Base-by-base conservation (phyloP, 2,113 vertebrate species). In the Phalacrocorax aristotelis region DNA sequence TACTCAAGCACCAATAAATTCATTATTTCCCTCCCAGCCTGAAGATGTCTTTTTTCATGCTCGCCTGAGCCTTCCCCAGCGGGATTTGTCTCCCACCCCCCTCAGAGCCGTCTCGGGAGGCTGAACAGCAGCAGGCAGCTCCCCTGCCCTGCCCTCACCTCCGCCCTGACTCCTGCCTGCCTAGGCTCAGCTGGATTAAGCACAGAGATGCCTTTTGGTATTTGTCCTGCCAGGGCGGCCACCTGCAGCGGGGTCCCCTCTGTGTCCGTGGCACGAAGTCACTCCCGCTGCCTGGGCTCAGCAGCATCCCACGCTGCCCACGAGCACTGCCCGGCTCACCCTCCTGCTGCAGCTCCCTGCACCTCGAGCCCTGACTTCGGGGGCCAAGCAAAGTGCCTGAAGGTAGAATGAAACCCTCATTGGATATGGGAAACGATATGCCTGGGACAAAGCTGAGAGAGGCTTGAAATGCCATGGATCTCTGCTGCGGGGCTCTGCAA, bases 81-180 rank as follows among this genome's bases (percentile, higher is more conserved):
- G 1, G 49, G 70, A 64, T 81, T 87, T 65, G 32, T 19, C 69
- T 40, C 69, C 38, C 57, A 52, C 8, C 49, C 27, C 34, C 16
- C 44, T 57, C 4, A 0, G 48, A 38, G 68, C 30, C 1, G 0
- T 10, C 46, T 54, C 8, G 0, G 26, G 48, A 62, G 69, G 49
- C 25, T 51, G 54, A 62, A 40, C n/a, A 72, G 60, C 40, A 1
- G 18, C 46, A 11, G 25, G 54, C 64, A 75, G 57, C 42, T 62
- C 40, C 52, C 74, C 62, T 65, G 51, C 40, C 22, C 78, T 83
- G 32, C 16, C n/a, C 27, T 49, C 65, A 26, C 20, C 72, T 74
- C 23, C 4, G 1, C 6, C 30, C 27, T 0, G 3, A 11, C 23
- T 70, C 44, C 49, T 27, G 13, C 44, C 34, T 52, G 38, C 62